A percentile compares a stretch with the other conserved stretches of the same genome.
Conservation (phyloP, 2,797 vertebrate species). For the Coracias cyanogaster region DNA sequence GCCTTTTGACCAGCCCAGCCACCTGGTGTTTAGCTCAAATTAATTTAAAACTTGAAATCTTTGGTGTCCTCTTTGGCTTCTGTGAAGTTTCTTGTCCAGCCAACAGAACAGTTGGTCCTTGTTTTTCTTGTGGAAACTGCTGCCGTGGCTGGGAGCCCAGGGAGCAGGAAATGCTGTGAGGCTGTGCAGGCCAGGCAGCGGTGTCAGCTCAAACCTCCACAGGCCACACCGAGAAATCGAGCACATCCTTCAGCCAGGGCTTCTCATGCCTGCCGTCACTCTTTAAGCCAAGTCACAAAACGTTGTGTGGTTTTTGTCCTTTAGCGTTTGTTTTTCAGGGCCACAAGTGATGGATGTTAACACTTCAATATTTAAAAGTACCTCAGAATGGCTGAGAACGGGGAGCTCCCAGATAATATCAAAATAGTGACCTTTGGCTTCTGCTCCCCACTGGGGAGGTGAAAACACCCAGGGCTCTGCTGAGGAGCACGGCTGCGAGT, state of each 20-base stretch:
- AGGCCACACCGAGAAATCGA: neutral
- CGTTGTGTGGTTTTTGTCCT: neutral
- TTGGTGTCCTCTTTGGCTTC: neutral
- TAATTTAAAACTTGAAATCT: neutral
- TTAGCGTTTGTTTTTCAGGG: neutral
- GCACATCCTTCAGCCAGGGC: neutral
- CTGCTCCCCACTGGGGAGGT: neutral
- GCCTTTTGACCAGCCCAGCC: neutral
- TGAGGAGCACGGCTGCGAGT: neutral
- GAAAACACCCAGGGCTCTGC: neutral
- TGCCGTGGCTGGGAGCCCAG: rapidly evolving
- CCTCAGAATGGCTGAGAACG: neutral
- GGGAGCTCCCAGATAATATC: neutral
- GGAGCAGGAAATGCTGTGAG: neutral
- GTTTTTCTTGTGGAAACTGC: neutral
- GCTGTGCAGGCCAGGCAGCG: neutral
- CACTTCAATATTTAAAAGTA: neutral
- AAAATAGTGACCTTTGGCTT: neutral
- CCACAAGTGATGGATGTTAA: neutral
- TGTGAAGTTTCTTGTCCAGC: neutral
- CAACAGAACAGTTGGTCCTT: neutral
- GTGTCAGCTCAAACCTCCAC: neutral
- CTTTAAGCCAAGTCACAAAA: neutral
- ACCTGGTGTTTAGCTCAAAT: neutral
- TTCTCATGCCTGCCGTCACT: neutral